Evolutionary conservation across 2,797 vertebrate species (phyloP).

Genomic region (Amblyraja radiata): DNA sequence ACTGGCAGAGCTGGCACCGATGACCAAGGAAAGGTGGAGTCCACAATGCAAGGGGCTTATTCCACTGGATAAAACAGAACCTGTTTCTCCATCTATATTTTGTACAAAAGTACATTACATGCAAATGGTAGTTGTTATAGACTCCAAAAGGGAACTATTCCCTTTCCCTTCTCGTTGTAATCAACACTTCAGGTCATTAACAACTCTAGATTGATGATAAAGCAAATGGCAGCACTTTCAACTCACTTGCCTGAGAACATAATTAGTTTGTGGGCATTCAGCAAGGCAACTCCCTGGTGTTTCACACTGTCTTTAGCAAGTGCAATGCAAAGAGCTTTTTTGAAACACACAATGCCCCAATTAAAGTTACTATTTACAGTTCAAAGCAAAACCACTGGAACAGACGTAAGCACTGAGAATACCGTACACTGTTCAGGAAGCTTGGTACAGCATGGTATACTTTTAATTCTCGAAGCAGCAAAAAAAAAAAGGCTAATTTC

Average conservation of each 20-base stretch:
- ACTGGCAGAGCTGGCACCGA: too few relatives aligned
- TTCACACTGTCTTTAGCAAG: neutral
- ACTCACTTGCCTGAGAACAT: neutral
- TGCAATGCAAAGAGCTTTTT: neutral
- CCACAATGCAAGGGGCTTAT: neutral
- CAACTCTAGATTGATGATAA: neutral
- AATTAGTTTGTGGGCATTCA: neutral
- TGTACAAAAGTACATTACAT: neutral
- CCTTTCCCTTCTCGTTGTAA: neutral
- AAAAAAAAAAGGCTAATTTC: neutral
- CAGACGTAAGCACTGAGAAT: neutral
- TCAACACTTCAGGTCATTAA: constrained; percentile 14
- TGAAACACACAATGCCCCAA: neutral
- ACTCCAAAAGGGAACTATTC: neutral
- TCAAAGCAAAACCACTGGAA: neutral
- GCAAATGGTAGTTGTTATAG: neutral
- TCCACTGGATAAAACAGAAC: neutral
- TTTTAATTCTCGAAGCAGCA: neutral
- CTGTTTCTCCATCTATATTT: neutral
- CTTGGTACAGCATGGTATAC: neutral
- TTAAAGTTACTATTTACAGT: neutral
- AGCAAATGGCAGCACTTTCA: neutral
- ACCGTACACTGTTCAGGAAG: neutral
- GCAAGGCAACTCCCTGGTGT: neutral
- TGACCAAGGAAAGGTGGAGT: too few relatives aligned